Base-by-base conservation (phyloP, 2,888 invertebrate species). In the Amitus sp. region DNA sequence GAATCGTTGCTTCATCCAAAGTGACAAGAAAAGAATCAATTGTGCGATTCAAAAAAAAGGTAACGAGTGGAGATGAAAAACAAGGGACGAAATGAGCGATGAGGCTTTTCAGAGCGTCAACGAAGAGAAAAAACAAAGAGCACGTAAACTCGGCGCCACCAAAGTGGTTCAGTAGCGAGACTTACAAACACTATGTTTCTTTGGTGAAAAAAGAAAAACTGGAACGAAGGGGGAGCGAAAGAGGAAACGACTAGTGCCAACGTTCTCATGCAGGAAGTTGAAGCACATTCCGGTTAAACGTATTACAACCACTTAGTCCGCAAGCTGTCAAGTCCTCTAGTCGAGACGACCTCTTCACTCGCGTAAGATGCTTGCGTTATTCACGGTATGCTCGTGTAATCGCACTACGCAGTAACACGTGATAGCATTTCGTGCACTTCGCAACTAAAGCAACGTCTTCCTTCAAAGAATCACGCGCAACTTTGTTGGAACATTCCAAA, bases 291-390 rank as follows among this genome's bases (percentile, higher is more conserved):
- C 66, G 59, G 69, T 69, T 77, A 73, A 77, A 78, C 73, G 75
- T 77, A 77, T 78, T 79, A 78, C 73, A 75, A 75, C 74, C 76
- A 75, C 78, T 78, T 75, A 74, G 72, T 68, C 74, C 73, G 62
- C 75, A 75, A 78, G 75, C 77, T 74, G 75, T 73, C 72, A 72
- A 68, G 71, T 72, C 66, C 71, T 70, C 66, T 48, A 63, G 55
- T 64, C 54, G 48, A 75, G 73, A 73, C 73, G 69, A 73, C 71
- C 72, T 73, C 73, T 74, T 76, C 79, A 79, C 78, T 75, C 75
- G 74, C 74, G 73, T 70, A 72, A 71, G 74, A 72, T 71, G 72
- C 64, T 60, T 60, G 64, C 58, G 50, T 52, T 52, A 27, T 37
- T 45, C 49, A 13, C 34, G 2, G 12, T 19, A 19, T 40, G 10